phyloP scores from a whole-genome alignment of 2,888 invertebrate genomes.

The Pandemis cinnamomeana region DNA sequence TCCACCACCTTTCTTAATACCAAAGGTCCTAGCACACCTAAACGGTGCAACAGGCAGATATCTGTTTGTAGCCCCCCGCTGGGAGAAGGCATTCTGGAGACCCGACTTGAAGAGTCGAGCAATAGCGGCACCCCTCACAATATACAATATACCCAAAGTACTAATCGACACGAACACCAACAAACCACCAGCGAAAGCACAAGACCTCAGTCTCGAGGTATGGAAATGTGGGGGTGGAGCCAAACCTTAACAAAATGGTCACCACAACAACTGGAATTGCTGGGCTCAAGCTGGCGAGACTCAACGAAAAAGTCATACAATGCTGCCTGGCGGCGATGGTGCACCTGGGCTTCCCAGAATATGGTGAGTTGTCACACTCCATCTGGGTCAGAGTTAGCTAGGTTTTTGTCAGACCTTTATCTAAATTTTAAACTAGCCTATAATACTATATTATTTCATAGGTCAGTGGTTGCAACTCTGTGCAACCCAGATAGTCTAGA shows the following conservation, averaged over 20 bases:
- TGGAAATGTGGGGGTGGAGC: constrained; percentile 40
- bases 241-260: constrained; percentile 32
- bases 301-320: constrained; percentile 45
- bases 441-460: neutral
- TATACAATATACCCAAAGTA: constrained; percentile 39
- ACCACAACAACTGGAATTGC: constrained; percentile 22
- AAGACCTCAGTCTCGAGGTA: constrained; percentile 40
- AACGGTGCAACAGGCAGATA: constrained; percentile 42
- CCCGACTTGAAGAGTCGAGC: constrained; percentile 14
- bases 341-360: constrained; percentile 21
- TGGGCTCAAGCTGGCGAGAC: constrained; percentile 42
- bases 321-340: constrained; percentile 33
- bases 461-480: neutral
- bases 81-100: constrained; percentile 45
- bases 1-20: constrained; percentile 46
- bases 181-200: constrained; percentile 21
- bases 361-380: neutral
- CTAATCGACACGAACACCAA: constrained; percentile 37
- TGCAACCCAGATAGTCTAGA: neutral
- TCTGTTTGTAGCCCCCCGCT: constrained; percentile 43
- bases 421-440: neutral
- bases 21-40: constrained; percentile 45
- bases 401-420: neutral
- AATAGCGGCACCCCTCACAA: constrained; percentile 21
- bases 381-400: neutral